Evolutionary conservation across 2,113 vertebrate genomes (phyloP).

Genomic region (Corythornis vintsioides): DNA sequence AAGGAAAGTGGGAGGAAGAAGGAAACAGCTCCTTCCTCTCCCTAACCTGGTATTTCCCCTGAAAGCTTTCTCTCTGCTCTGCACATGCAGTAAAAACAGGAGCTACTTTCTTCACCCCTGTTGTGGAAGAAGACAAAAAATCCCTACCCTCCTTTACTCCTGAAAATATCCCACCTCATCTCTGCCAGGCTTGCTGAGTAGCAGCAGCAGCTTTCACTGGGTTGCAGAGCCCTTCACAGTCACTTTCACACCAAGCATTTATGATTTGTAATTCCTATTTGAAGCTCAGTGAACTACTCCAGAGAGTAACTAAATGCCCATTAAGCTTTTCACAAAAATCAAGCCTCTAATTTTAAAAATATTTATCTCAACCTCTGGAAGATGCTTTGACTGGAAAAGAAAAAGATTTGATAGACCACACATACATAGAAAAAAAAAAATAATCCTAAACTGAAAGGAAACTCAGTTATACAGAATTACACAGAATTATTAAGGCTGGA

Average conservation of each 20-base stretch:
- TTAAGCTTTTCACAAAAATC: background rate
- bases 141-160: background rate
- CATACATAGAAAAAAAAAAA: background rate
- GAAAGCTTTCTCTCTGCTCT: background rate
- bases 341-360: background rate
- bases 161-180: background rate
- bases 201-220: background rate
- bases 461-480: background rate
- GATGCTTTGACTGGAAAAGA: background rate
- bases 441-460: background rate
- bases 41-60: background rate
- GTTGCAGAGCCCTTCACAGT: background rate
- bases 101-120: background rate
- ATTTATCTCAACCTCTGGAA: background rate
- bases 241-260: background rate
- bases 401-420: background rate
- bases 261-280: background rate
- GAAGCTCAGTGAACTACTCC: background rate
- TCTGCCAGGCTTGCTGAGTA: background rate
- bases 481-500: too few relatives aligned
- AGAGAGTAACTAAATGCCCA: background rate
- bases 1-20: background rate
- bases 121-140: background rate
- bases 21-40: background rate
- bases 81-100: background rate